phyloP scores from a whole-genome alignment of 2,888 invertebrate species.

The Oxystoma pomonae region DNA sequence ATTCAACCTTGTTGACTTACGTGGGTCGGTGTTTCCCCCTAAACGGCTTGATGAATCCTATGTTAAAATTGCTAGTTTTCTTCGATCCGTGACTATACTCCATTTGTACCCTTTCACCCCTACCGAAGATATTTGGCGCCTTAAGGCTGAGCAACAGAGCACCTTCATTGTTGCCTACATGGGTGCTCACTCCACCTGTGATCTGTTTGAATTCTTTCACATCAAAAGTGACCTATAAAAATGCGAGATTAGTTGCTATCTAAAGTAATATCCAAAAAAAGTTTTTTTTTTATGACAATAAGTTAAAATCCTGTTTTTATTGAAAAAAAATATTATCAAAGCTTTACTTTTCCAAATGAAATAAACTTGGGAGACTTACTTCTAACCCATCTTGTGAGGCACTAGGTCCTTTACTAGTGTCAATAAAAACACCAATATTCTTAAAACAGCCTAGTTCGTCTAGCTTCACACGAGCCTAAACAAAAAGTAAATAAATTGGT shows the following conservation, averaged over 20 bases:
- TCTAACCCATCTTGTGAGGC: constrained; percentile 79
- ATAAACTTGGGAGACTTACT: too few relatives aligned
- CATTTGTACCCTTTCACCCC: constrained; percentile 78
- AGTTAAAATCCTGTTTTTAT: too few relatives aligned
- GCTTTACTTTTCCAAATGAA: too few relatives aligned
- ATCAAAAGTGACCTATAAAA: constrained; percentile 74
- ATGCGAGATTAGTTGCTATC: too few relatives aligned
- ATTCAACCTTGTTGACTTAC: too few relatives aligned
- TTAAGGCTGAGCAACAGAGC: constrained; percentile 71
- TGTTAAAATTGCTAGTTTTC: constrained; percentile 74
- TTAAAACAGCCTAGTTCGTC: constrained; percentile 87
- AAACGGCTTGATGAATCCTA: constrained; percentile 81
- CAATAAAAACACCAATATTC: constrained; percentile 79
- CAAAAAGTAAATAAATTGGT: constrained; percentile 25
- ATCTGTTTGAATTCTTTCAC: constrained; percentile 80
- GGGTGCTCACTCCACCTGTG: constrained; percentile 80
- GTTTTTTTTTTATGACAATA: too few relatives aligned
- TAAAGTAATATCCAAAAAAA: too few relatives aligned
- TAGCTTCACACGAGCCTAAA: constrained; percentile 67
- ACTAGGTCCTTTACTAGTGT: constrained; percentile 75
- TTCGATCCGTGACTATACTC: constrained; percentile 85
- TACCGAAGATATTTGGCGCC: constrained; percentile 80
- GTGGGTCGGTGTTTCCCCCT: constrained; percentile 61
- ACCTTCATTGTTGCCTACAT: constrained; percentile 90
- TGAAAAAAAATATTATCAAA: too few relatives aligned